These are phyloP conservation scores for Polypterus bichir DNA, from an alignment of 2,113 vertebrate genomes.

Conservation along the genomic window DNA sequence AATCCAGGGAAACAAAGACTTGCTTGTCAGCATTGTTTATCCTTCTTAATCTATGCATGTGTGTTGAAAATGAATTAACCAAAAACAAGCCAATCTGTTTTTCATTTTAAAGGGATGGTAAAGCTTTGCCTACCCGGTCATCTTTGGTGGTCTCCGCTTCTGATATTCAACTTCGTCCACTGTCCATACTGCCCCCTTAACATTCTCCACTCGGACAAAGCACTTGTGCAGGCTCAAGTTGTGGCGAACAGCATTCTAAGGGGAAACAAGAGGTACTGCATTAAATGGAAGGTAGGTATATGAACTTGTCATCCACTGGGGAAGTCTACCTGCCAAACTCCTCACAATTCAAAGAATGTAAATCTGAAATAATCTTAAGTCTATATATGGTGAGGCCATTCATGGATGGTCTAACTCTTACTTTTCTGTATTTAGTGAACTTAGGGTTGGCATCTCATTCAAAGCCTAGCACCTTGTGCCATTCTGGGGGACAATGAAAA, in stretches of 20 bases:
- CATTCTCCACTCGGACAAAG: slow-evolving; percentile 97
- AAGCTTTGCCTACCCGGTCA: slow-evolving; percentile 72
- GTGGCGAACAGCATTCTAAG: slow-evolving; percentile 93
- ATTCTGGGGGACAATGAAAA: too few relatives aligned
- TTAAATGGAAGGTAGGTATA: not conserved
- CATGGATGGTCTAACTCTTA: slow-evolving; percentile 6
- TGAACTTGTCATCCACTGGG: too few relatives aligned
- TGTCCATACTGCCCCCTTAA: slow-evolving; percentile 97
- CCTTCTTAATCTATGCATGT: too few relatives aligned
- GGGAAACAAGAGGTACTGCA: not conserved
- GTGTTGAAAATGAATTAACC: not conserved
- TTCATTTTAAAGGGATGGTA: too few relatives aligned
- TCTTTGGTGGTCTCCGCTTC: slow-evolving; percentile 98
- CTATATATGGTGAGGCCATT: too few relatives aligned
- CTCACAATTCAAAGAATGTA: too few relatives aligned
- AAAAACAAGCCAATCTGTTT: too few relatives aligned
- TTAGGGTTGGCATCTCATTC: too few relatives aligned
- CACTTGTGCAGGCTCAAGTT: slow-evolving; percentile 99
- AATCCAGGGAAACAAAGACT: slow-evolving; percentile 6
- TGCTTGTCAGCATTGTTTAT: not conserved
- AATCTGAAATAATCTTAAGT: too few relatives aligned
- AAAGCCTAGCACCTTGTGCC: too few relatives aligned
- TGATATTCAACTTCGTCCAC: slow-evolving; percentile 97
- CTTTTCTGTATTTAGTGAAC: slow-evolving; percentile 10
- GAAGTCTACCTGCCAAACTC: too few relatives aligned